Percentiles rank a stretch among this genome's conserved stretches.
Conservation (phyloP, 1,140 invertebrate genomes). For the Chlorops oryzae region DNA sequence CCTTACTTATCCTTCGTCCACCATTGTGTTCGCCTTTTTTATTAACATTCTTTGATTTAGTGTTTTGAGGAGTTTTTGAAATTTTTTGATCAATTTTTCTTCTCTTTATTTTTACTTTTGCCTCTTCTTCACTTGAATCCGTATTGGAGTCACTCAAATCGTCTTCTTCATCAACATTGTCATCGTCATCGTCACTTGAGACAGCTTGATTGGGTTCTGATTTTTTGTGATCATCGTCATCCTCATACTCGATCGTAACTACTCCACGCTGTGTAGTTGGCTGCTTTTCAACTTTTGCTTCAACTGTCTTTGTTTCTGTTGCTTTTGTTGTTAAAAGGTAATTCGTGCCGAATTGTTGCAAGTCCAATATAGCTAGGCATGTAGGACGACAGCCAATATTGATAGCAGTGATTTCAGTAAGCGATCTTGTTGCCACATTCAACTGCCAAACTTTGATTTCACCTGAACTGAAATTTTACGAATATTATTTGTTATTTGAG, state of each 20-base stretch:
- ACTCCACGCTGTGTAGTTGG: conserved; percentile 19
- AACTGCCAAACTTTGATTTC: conserved; percentile 71
- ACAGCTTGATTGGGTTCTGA: no score
- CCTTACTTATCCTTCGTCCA: no score
- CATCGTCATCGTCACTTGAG: no score
- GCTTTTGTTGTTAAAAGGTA: conserved; percentile 6
- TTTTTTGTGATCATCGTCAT: conserved; percentile 12
- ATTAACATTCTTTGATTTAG: no score
- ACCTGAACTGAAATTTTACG: conserved; percentile 71
- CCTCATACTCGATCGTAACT: conserved; percentile 28
- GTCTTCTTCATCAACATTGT: no score
- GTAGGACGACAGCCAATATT: conserved; percentile 58
- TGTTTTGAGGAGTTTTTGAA: no score
- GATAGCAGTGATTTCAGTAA: conserved; percentile 50
- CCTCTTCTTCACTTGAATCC: not conserved
- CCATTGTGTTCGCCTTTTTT: no score
- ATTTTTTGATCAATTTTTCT: not conserved
- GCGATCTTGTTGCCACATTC: conserved; percentile 46
- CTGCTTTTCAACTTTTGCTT: conserved; percentile 5
- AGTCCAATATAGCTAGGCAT: conserved; percentile 50
- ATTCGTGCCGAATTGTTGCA: conserved; percentile 20
- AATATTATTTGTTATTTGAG: conserved; percentile 53
- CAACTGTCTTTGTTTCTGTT: not conserved
- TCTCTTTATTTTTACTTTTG: not conserved
- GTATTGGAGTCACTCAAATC: not conserved